A percentile compares a stretch with the other conserved stretches of the same genome.
Conservation (phyloP, 2,113 vertebrate species). For the Hyaena hyaena region DNA sequence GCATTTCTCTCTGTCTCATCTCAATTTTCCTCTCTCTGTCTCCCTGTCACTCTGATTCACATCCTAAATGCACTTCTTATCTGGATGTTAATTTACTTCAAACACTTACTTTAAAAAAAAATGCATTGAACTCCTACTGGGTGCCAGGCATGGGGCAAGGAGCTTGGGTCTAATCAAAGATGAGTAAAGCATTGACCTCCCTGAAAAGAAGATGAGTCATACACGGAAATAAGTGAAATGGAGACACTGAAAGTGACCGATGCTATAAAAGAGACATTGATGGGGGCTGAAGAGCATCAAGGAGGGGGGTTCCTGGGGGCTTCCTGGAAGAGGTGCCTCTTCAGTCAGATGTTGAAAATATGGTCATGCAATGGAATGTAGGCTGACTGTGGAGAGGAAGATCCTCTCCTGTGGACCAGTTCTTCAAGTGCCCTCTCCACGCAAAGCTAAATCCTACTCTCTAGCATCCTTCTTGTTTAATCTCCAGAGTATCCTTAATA, state of each 20-base stretch:
- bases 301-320: background rate
- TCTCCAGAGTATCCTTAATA: background rate
- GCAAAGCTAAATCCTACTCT: background rate
- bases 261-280: background rate
- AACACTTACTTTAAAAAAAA: background rate
- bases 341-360: background rate
- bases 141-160: background rate
- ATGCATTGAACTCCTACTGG: background rate
- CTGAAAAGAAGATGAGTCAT: constrained; percentile 53
- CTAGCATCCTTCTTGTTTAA: background rate
- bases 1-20: background rate
- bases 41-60: background rate
- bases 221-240: background rate
- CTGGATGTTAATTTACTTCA: constrained; percentile 49
- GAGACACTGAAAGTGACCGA: background rate
- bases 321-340: constrained; percentile 37
- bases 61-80: constrained; percentile 42
- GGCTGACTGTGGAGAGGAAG: background rate
- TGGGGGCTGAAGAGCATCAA: background rate
- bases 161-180: constrained; percentile 39
- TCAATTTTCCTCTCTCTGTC: background rate
- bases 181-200: background rate
- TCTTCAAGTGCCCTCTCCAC: background rate
- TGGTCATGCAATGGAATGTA: background rate
- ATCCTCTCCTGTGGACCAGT: background rate